Evolutionary conservation across 2,113 vertebrate genomes (phyloP).

Genomic region (Benitochromis conjunctus): DNA sequence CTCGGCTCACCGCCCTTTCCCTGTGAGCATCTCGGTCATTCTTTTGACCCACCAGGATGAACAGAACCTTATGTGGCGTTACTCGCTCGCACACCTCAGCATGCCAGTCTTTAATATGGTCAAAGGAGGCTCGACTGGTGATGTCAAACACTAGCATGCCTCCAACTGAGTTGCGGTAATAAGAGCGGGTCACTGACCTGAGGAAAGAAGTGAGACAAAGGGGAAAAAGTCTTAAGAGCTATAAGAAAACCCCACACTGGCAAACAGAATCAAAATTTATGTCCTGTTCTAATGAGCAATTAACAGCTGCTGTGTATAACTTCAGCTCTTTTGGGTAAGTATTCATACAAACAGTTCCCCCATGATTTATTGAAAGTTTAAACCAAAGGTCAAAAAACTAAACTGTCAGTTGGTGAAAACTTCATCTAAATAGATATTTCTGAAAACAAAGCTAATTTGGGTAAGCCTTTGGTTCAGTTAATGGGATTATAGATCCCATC

Average conservation of each 20-base stretch:
- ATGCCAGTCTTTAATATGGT: conserved; percentile 78
- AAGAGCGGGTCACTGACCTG: conserved; percentile 83
- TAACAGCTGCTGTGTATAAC: conserved; percentile 1
- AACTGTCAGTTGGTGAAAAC: background rate
- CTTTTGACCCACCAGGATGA: conserved; percentile 82
- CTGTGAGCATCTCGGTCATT: conserved; percentile 65
- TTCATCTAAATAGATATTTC: background rate
- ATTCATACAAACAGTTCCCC: background rate
- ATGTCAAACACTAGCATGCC: conserved; percentile 83
- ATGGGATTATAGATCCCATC: conserved; percentile 5
- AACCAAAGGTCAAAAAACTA: background rate
- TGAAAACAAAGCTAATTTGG: conserved; percentile 10
- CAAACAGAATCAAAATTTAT: background rate
- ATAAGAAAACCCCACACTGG: background rate
- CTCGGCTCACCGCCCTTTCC: conserved; percentile 65
- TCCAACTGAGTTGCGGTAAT: conserved; percentile 79
- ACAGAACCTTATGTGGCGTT: conserved; percentile 70
- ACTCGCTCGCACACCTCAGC: conserved; percentile 75
- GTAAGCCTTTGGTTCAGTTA: conserved; percentile 26
- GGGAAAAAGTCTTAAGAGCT: background rate
- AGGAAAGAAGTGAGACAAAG: background rate
- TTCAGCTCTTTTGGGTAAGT: conserved; percentile 27
- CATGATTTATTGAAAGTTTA: background rate
- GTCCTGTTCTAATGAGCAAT: background rate
- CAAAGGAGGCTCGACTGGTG: conserved; percentile 77